Percentiles rank a stretch among this genome's conserved stretches.
phyloP scores from a whole-genome alignment of 2,113 vertebrate genomes.

The Nyctereutes procyonoides region DNA sequence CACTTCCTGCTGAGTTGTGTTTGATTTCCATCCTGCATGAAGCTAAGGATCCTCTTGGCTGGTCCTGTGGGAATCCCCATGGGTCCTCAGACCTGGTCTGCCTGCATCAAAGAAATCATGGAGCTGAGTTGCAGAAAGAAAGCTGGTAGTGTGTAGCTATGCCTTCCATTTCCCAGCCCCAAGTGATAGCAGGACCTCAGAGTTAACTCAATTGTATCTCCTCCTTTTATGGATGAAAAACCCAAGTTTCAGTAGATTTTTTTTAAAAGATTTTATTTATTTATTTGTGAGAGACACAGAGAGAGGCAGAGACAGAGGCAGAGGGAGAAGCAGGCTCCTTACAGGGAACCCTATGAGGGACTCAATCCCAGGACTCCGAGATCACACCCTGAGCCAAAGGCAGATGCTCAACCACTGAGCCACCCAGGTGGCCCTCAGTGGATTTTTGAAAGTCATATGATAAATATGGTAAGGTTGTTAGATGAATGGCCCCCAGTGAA shows the following conservation, averaged over 20 bases:
- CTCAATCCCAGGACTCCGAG: too few species aligned
- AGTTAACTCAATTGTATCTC: background rate
- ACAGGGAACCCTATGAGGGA: too few species aligned
- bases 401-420: too few species aligned
- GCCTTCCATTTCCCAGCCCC: background rate
- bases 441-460: background rate
- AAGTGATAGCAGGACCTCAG: background rate
- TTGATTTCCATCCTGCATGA: background rate
- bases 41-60: background rate
- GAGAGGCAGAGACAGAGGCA: too few species aligned
- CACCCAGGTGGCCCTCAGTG: background rate
- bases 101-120: background rate
- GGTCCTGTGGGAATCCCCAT: background rate
- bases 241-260: background rate
- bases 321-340: too few species aligned
- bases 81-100: background rate
- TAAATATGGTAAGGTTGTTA: background rate
- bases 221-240: constrained; percentile 33
- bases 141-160: background rate
- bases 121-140: background rate
- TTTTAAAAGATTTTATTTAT: background rate
- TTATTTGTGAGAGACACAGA: too few species aligned
- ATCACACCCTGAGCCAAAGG: too few species aligned
- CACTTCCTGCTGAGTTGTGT: background rate
- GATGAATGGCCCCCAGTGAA: background rate